Conservation (phyloP, 1,140 invertebrate species). For the Drosophila equinoxialis region DNA sequence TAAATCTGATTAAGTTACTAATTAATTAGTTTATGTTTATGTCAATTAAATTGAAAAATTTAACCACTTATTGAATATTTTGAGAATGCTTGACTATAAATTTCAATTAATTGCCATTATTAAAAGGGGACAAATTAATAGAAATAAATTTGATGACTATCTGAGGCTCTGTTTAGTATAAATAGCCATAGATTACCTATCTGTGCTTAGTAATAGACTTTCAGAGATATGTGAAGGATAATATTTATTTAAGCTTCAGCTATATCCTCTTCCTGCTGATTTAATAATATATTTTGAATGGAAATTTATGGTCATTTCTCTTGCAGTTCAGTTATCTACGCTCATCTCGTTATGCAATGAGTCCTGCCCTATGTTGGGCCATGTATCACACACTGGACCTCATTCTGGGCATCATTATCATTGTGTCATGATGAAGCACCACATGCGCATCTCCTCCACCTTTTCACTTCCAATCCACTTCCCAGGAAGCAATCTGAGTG, state of each 20-base stretch:
- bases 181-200: too few species aligned
- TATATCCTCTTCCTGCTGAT: background rate
- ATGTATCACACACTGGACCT: conserved; percentile 2
- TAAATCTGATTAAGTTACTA: background rate
- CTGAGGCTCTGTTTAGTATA: background rate
- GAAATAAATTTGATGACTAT: background rate
- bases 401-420: conserved; percentile 3
- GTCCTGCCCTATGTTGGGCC: background rate
- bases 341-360: conserved; percentile 6
- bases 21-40: conserved; percentile 9
- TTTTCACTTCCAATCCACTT: background rate
- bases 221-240: background rate
- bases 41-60: background rate
- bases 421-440: conserved; percentile 2
- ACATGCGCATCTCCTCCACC: background rate
- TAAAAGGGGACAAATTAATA: background rate
- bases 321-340: background rate
- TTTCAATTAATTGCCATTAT: background rate
- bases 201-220: too few species aligned
- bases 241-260: background rate
- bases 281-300: background rate
- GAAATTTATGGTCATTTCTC: conserved; percentile 7
- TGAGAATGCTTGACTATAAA: background rate
- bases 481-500: conserved; percentile 15
- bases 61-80: background rate